Percentiles rank a stretch among this genome's conserved stretches.
These are phyloP conservation scores for Catostomus latipinnis DNA, from an alignment of 2,797 vertebrate genomes.

Conservation along the genomic window DNA sequence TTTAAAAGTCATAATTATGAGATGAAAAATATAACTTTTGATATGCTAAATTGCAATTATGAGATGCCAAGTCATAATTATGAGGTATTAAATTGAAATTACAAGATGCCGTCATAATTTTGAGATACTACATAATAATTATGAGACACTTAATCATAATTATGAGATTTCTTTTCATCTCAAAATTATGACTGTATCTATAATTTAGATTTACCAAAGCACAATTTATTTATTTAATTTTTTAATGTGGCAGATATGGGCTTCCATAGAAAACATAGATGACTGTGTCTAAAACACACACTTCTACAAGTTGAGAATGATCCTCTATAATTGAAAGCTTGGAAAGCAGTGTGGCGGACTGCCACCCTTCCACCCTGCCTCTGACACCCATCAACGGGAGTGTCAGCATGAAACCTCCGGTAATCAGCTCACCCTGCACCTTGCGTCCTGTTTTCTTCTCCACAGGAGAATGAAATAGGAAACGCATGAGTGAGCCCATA, in stretches of 20 bases:
- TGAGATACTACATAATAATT: too few relatives aligned
- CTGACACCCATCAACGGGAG: constrained; percentile 25
- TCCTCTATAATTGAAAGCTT: constrained; percentile 31
- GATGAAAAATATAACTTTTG: too few relatives aligned
- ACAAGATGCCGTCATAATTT: too few relatives aligned
- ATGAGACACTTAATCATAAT: too few relatives aligned
- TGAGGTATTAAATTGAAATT: too few relatives aligned
- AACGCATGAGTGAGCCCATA: constrained; percentile 17
- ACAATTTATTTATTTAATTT: too few relatives aligned
- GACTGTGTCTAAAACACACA: background rate
- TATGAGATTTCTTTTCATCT: background rate
- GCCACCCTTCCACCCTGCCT: constrained; percentile 1
- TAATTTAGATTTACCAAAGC: too few relatives aligned
- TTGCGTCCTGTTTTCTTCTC: constrained; percentile 35
- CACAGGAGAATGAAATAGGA: constrained; percentile 12
- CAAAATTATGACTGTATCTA: background rate
- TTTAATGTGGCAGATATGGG: too few relatives aligned
- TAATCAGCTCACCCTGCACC: constrained; percentile 41
- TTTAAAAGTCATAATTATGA: too few relatives aligned
- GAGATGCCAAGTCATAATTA: too few relatives aligned
- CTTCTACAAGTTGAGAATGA: constrained; percentile 35
- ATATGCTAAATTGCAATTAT: too few relatives aligned
- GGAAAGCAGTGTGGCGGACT: constrained; percentile 14
- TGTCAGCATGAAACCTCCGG: constrained; percentile 22
- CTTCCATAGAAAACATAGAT: background rate